Evolutionary conservation across 1,140 invertebrate genomes (phyloP).

Genomic region (Heliothis virescens): DNA sequence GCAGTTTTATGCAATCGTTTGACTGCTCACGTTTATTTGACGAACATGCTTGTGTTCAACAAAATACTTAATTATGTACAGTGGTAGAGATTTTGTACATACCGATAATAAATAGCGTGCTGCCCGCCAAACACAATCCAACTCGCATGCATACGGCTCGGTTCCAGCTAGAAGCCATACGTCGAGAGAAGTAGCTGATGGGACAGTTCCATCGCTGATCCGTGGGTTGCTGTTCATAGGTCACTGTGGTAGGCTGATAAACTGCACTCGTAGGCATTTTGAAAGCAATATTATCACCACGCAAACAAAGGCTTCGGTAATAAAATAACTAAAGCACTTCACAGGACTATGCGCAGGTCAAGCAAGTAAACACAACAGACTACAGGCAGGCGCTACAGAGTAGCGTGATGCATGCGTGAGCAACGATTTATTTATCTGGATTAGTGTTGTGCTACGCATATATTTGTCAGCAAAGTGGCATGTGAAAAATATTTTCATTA

Average conservation of each 20-base stretch:
- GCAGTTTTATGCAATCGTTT: slow-evolving; percentile 1
- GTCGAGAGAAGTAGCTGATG: slow-evolving; percentile 87
- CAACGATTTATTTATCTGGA: slow-evolving; percentile 43
- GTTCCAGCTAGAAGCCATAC: slow-evolving; percentile 84
- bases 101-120: slow-evolving; percentile 80
- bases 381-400: slow-evolving; percentile 11
- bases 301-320: slow-evolving; percentile 49
- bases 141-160: slow-evolving; percentile 80
- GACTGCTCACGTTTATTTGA: background rate
- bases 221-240: slow-evolving; percentile 88
- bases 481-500: background rate
- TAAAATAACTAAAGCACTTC: slow-evolving; percentile 48
- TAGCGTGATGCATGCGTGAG: slow-evolving; percentile 39
- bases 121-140: slow-evolving; percentile 76
- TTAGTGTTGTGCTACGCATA: slow-evolving; percentile 20
- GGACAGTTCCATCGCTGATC: slow-evolving; percentile 86
- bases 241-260: slow-evolving; percentile 90
- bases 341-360: slow-evolving; percentile 35
- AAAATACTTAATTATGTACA: background rate
- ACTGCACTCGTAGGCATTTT: slow-evolving; percentile 88
- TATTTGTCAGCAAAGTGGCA: no score
- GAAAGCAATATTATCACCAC: slow-evolving; percentile 53
- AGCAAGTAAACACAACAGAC: slow-evolving; percentile 49
- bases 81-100: slow-evolving; percentile 51
- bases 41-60: background rate